Evolutionary conservation across 2,888 invertebrate genomes (phyloP).

Genomic region (Leptopilina drosophilae): DNA sequence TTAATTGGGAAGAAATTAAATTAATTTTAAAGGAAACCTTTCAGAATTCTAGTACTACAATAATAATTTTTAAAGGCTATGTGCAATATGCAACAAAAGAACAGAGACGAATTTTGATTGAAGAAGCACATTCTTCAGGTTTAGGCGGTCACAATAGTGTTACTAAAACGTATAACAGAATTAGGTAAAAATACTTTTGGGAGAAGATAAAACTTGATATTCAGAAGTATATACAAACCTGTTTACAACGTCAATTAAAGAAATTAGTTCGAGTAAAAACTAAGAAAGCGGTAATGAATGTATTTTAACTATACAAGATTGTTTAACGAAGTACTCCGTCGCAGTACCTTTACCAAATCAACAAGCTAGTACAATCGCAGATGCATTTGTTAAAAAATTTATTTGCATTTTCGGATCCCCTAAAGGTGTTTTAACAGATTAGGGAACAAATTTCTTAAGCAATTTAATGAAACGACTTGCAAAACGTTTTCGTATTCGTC

Average conservation of each 20-base stretch:
- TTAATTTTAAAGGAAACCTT: not conserved
- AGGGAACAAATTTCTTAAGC: too few relatives aligned
- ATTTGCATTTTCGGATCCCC: too few relatives aligned
- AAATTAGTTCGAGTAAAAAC: too few relatives aligned
- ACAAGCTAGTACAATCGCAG: not conserved
- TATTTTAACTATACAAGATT: not conserved
- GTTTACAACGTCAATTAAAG: not conserved
- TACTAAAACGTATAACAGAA: conserved; percentile 38
- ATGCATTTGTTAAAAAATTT: not conserved
- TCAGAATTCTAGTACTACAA: not conserved
- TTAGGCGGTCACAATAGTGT: conserved; percentile 44
- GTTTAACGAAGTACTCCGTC: too few relatives aligned
- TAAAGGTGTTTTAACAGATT: too few relatives aligned
- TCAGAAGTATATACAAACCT: conserved; percentile 37
- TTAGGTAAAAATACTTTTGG: conserved; percentile 38
- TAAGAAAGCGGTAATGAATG: conserved; percentile 18
- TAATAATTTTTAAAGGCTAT: conserved; percentile 2
- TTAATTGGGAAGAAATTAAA: not conserved
- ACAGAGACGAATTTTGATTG: conserved; percentile 16
- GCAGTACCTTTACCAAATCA: too few relatives aligned
- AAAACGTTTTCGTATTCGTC: too few relatives aligned
- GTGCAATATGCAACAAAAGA: not conserved
- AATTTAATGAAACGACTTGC: too few relatives aligned
- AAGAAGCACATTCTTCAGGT: conserved; percentile 41
- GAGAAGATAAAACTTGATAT: conserved; percentile 42